These are phyloP conservation scores for Eclectus roratus DNA, from an alignment of 2,113 vertebrate species.

Conservation along the genomic window DNA sequence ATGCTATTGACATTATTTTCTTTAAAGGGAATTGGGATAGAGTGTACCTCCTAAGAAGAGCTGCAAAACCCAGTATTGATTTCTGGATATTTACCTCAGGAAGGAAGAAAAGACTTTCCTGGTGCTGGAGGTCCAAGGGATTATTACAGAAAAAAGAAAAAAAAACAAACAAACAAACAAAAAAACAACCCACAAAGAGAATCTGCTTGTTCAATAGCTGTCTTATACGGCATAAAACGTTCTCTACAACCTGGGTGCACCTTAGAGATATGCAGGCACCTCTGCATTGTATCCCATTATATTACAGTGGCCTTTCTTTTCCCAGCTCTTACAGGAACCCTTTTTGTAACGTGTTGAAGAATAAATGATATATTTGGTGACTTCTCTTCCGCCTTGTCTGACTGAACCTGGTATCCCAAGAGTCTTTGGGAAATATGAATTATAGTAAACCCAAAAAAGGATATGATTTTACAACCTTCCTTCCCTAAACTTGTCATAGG, in stretches of 20 bases:
- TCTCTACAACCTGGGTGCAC: neutral
- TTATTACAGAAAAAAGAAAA: neutral
- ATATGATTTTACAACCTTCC: neutral
- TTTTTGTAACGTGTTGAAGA: neutral
- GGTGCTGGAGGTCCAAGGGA: neutral
- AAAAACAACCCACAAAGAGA: neutral
- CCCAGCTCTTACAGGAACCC: neutral
- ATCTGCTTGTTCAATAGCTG: neutral
- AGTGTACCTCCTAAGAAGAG: neutral
- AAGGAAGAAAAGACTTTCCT: neutral
- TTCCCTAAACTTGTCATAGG: neutral
- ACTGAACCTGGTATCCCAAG: neutral
- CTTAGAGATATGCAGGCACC: neutral
- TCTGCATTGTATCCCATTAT: neutral
- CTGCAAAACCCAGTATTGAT: neutral
- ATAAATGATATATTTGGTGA: neutral
- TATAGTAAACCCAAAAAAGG: neutral
- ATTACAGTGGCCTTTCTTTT: neutral
- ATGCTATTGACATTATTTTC: neutral
- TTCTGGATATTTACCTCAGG: neutral
- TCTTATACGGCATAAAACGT: neutral
- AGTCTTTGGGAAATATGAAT: neutral
- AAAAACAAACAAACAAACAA: accelerated
- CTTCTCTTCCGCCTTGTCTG: neutral
- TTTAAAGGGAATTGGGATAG: neutral